Evolutionary conservation across 2,113 vertebrate genomes (phyloP).

Genomic region (Gulo gulo): DNA sequence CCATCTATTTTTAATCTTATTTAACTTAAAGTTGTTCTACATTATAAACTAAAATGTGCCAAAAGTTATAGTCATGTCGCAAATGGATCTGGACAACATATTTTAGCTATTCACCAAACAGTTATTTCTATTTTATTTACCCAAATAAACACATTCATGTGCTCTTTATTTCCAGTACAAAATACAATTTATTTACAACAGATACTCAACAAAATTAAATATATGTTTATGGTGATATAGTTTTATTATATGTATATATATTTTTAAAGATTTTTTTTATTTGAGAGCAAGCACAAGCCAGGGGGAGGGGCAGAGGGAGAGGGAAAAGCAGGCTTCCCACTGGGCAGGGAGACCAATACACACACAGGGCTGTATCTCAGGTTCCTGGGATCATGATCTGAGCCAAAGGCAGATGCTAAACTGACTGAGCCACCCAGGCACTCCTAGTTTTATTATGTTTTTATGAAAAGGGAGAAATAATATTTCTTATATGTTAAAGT

Average conservation of each 20-base stretch:
- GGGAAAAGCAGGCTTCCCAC: not conserved
- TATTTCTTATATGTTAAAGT: slow-evolving; percentile 2
- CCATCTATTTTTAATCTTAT: slow-evolving; percentile 46
- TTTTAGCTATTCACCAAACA: not conserved
- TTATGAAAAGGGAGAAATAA: not conserved
- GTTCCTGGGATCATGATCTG: not conserved
- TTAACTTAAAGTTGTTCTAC: slow-evolving; percentile 27
- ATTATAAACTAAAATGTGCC: slow-evolving; percentile 21
- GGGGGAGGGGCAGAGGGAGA: not conserved
- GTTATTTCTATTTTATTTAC: slow-evolving; percentile 15
- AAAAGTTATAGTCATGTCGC: not conserved
- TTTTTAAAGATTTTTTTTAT: not conserved
- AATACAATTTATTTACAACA: slow-evolving; percentile 17
- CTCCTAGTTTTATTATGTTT: not conserved
- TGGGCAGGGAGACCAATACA: not conserved
- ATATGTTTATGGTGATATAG: not conserved
- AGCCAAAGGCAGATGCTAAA: not conserved
- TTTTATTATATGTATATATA: not conserved
- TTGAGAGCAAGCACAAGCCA: not conserved
- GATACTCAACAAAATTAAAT: slow-evolving; percentile 11
- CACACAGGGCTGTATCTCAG: not conserved
- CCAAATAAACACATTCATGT: not conserved
- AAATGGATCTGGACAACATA: not conserved
- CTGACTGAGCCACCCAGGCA: not conserved
- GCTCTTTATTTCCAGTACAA: slow-evolving; percentile 3